Base-by-base conservation (phyloP, 2,113 vertebrate species). In the Empidonax traillii region DNA sequence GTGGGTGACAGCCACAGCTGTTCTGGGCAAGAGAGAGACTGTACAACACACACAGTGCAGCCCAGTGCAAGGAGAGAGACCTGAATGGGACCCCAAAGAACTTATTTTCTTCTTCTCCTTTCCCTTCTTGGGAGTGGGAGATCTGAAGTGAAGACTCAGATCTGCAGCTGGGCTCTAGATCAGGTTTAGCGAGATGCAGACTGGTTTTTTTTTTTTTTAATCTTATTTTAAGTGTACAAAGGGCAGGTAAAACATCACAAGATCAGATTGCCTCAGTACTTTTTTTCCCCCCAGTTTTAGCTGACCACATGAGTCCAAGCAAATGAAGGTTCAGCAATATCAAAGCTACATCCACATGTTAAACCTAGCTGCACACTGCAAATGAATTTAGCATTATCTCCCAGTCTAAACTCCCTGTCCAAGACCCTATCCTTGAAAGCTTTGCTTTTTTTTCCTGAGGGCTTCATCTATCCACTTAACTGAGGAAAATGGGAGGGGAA, bases 1-100 rank as follows among this genome's bases (percentile, higher is more conserved):
- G n/a, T 18, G 58, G 82, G 27, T 91, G 87, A 82, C 85, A 96
- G 66, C 44, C 77, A 76, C 91, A 94, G 82, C 77, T 95, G 93
- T 33, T 96, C 74, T 76, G 67, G 67, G 78, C 33, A 91, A 49
- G 61, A 12, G 61, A 12, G 39, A 78, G 52, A 21, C 53, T 76
- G 41, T 19, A 20, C 51, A 81, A 44, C 3, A 1, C 56, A 56
- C 27, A 15, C 31, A 55, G 46, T 0, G 1, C 79, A 80, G 37
- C 30, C 62, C 25, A 25, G 27, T 61, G 83, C 62, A 49, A 63
- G 21, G 12, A 93, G 18, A 83, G 20, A n/a, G 58, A 31, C n/a
- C 37, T 51, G 20, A 89, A 24, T 2, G 24, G 77, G 6, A 24
- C 39, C 51, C 69, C 51, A 41, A 17, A 83, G 21, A 58, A 6